phyloP scores from a whole-genome alignment of 2,113 vertebrate genomes.

The Urocitellus parryii region DNA sequence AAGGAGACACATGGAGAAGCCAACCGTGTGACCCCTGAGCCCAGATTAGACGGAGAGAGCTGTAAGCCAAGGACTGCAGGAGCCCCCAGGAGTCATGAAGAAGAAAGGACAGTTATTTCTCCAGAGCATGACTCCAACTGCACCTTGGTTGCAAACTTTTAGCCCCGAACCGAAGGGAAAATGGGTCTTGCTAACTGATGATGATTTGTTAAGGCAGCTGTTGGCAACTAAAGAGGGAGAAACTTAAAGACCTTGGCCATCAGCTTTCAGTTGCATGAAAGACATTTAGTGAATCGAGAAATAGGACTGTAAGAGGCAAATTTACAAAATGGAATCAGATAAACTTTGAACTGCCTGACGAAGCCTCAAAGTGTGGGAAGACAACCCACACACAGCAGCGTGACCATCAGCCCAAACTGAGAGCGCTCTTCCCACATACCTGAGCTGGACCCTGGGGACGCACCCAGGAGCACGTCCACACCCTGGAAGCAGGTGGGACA shows the following conservation, averaged over 20 bases:
- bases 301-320: background rate
- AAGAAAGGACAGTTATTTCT: background rate
- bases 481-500: background rate
- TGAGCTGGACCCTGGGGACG: background rate
- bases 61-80: accelerated
- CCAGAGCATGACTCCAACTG: accelerated
- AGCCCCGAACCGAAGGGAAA: background rate
- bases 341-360: background rate
- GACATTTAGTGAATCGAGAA: background rate
- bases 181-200: background rate
- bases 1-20: background rate
- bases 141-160: background rate
- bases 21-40: accelerated
- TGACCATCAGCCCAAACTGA: background rate
- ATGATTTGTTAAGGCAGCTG: background rate
- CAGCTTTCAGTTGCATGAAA: background rate
- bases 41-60: no score
- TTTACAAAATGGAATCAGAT: background rate
- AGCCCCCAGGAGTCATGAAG: background rate
- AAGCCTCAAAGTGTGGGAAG: background rate
- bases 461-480: background rate
- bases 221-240: background rate
- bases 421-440: accelerated
- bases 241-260: background rate
- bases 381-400: accelerated